Base-by-base conservation (phyloP, 2,113 vertebrate genomes). In the Dromaius novaehollandiae region DNA sequence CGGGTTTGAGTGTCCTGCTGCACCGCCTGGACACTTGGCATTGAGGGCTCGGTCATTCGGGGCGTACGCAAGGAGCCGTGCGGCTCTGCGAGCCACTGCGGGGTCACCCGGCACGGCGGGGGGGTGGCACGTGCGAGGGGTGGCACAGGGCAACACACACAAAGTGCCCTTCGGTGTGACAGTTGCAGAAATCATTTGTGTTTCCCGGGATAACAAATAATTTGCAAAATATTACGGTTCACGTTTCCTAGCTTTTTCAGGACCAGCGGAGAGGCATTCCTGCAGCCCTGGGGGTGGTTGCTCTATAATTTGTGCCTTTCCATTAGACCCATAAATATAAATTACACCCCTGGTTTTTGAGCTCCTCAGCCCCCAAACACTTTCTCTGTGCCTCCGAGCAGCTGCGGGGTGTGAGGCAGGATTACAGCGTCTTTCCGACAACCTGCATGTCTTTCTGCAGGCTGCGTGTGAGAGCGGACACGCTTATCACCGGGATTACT, bases 401-500 rank as follows among this genome's bases (percentile, higher is more conserved):
- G 77, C 77, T 65, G 48, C 28, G 24, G 46, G 8, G 24, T 30
- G 12, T 17, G 6, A 53, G 36, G 38, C 50, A 73, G 48, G 48
- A 16, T 73, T 53, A 40, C 20, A 13, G 13, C 20, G 7, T 50
- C 53, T 74, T 83, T 51, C 28, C 14, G 4, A 63, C 40, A 76
- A 34, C 42, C 32, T 28, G 76, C 32, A 34, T 53, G 38, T n/a
- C 36, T 71, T 73, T 66, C 1, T 1, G 38, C 40, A 19, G 42
- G 9, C 44, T 46, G 22, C 15, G 21, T 20, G 65, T 60, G 68
- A 85, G 46, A 46, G n/a, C 13, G 3, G 51, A 84, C 38, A 12
- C 3, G 3, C 50, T 3, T 1, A 16, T 65, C 64, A 38, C 36
- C 0, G 0, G 56, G 56, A 26, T n/a, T 86, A 32, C 40, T 61